Evolutionary conservation across 2,888 invertebrate genomes (phyloP), one percentile per base, ranked within the genome.

Genomic region (Operophtera brumata): DNA sequence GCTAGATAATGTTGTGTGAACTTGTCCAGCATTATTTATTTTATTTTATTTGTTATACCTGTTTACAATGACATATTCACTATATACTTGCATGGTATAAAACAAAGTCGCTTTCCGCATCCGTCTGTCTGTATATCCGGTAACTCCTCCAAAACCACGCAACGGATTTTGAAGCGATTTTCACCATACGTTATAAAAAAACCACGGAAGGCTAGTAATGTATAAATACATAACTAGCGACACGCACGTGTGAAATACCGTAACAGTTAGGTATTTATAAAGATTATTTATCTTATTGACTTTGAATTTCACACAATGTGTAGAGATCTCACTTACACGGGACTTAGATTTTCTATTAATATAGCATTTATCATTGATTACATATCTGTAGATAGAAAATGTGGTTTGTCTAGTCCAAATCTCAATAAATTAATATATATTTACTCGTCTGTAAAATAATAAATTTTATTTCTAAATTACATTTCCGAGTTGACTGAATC

Each of bases 321-420:
- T 82, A 83, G 70, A 87, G 86, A 80, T 82, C 78, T 84, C 81
- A 77, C 76, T 69, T 71, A 81, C 84, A 85, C 82, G 80, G 78
- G 80, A 82, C 73, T 82, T 85, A 87, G 84, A 83, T 84, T 86
- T 86, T 88, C 79, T 86, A 85, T 70, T 70, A 80, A 59, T 82
- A 86, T 88, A 88, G 86, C 81, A 83, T 87, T 64, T 90, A 90
- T 90, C 90, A 89, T 90, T 84, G 87, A 86, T 89, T 82, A 90
- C 90, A 90, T 90, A 90, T 90, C 90, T 90, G 86, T 90, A 90
- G 90, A 85, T 90, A 89, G 90, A 87, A 67, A 82, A 88, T 83
- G 87, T 87, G 88, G 82, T 87, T 87, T 86, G 85, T 85, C 86
- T 90, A 89, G 88, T 88, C 83, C 90, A 89, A 88, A 87, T 86